phyloP scores from a whole-genome alignment of 92 coral and sea anemone genomes.

The Pocillopora meandrina region DNA sequence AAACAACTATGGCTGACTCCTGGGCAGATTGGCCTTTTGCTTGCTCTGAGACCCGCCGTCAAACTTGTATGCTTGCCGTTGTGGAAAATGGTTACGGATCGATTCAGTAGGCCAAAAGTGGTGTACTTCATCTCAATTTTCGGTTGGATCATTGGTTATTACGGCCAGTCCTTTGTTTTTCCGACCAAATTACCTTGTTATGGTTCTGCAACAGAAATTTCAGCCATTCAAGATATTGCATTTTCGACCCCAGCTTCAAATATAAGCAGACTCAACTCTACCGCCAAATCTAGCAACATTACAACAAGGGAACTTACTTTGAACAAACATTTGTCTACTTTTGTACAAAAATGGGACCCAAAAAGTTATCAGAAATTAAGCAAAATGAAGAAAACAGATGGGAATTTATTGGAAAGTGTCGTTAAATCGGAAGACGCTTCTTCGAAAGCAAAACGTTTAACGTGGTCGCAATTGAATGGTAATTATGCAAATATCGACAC shows the following conservation, averaged over 20 bases:
- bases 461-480: slow-evolving; percentile 24
- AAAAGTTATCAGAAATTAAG: background rate
- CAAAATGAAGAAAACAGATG: background rate
- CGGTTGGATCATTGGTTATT: slow-evolving; percentile 88
- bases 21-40: slow-evolving; percentile 78
- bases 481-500: slow-evolving; percentile 3
- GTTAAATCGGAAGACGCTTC: background rate
- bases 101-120: slow-evolving; percentile 75
- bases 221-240: background rate
- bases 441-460: background rate
- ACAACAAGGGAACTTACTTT: slow-evolving; percentile 4
- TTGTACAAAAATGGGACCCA: slow-evolving; percentile 12
- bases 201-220: background rate
- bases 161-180: slow-evolving; percentile 79
- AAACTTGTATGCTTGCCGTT: slow-evolving; percentile 83
- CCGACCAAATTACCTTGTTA: slow-evolving; percentile 70
- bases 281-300: slow-evolving; percentile 22
- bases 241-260: slow-evolving; percentile 6
- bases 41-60: slow-evolving; percentile 84
- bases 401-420: background rate
- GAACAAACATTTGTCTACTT: background rate
- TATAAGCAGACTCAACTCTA: background rate
- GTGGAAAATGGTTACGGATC: slow-evolving; percentile 87
- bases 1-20: slow-evolving; percentile 88
- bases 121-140: slow-evolving; percentile 88